A percentile compares a stretch with the other conserved stretches of the same genome.
Conservation (phyloP, 2,113 vertebrate species). For the Trogon surrucura region DNA sequence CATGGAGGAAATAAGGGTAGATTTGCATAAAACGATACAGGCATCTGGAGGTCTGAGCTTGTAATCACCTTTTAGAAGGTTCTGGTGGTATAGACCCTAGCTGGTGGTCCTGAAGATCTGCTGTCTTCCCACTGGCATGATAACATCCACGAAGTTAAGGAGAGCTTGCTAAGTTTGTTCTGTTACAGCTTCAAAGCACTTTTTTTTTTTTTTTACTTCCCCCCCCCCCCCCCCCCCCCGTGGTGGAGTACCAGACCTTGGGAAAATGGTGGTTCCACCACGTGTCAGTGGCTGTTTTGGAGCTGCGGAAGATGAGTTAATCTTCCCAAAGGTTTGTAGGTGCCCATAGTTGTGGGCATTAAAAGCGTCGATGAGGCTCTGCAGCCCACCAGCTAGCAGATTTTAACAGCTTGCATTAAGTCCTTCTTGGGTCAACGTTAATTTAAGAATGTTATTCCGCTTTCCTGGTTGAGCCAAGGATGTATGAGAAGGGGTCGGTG, state of each 20-base stretch:
- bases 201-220: neutral
- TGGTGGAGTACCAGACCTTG: conserved; percentile 31
- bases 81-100: neutral
- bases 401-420: neutral
- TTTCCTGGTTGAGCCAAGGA: neutral
- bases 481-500: neutral
- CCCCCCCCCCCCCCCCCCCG: neutral
- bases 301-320: conserved; percentile 12
- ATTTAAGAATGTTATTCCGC: neutral
- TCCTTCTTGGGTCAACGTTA: neutral
- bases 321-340: neutral
- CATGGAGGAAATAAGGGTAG: neutral
- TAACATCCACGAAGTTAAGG: neutral
- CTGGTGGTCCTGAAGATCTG: conserved; percentile 7
- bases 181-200: neutral
- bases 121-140: neutral
- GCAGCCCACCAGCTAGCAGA: neutral
- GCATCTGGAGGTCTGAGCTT: neutral
- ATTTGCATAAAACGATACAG: neutral
- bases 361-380: neutral
- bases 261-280: conserved; percentile 4
- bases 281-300: neutral
- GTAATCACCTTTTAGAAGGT: neutral
- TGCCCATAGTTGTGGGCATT: neutral
- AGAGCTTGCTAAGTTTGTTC: neutral